phyloP scores from a whole-genome alignment of 2,113 vertebrate genomes.

The Psilopsiagon aymara region DNA sequence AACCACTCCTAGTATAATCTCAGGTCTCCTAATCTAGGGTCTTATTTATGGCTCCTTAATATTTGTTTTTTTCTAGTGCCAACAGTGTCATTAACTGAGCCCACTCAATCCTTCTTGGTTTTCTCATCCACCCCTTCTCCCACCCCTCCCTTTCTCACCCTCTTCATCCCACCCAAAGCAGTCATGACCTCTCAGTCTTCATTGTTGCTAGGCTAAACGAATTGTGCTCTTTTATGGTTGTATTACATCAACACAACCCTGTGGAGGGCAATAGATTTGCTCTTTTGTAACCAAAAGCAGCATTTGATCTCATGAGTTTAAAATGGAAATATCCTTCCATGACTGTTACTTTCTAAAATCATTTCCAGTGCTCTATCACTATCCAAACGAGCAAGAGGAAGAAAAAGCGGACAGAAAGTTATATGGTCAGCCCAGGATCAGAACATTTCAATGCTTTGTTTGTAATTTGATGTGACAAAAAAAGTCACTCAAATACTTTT shows the following conservation, averaged over 20 bases:
- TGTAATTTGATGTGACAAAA: neutral
- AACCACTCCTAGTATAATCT: neutral
- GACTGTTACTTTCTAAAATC: neutral
- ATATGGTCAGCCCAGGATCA: neutral
- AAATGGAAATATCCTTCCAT: slow-evolving; percentile 26
- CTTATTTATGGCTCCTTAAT: neutral
- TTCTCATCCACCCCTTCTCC: neutral
- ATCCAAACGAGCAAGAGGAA: neutral
- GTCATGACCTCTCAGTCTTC: slow-evolving; percentile 24
- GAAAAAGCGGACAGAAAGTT: neutral
- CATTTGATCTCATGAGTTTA: slow-evolving; percentile 55
- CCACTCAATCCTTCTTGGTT: neutral
- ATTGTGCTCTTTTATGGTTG: slow-evolving; percentile 44
- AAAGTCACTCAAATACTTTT: neutral
- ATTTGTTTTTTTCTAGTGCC: slow-evolving; percentile 14
- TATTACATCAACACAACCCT: slow-evolving; percentile 40
- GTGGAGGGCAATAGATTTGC: slow-evolving; percentile 52
- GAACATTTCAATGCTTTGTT: neutral
- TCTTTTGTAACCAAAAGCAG: slow-evolving; percentile 60
- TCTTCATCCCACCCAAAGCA: neutral
- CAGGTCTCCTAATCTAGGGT: neutral
- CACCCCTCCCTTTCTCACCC: neutral
- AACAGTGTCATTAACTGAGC: slow-evolving; percentile 1
- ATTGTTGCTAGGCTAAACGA: slow-evolving; percentile 61
- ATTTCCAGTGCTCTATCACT: neutral